Percentiles rank a stretch among this genome's conserved stretches.
These are phyloP conservation scores for Zaprionus taronus DNA, from an alignment of 1,140 invertebrate genomes.

Conservation along the genomic window DNA sequence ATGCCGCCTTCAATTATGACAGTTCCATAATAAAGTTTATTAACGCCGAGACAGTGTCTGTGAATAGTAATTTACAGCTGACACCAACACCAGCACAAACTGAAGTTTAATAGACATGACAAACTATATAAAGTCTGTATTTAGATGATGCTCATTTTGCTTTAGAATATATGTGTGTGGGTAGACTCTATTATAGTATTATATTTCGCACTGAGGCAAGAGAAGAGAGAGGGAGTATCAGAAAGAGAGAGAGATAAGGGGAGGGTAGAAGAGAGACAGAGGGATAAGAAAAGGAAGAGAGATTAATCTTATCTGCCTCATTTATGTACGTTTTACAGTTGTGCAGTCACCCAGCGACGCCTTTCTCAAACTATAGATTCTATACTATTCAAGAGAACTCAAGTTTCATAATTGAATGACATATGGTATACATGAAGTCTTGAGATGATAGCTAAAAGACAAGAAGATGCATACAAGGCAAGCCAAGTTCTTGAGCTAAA, in stretches of 20 bases:
- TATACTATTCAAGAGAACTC: background rate
- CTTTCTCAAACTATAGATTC: background rate
- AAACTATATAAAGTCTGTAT: background rate
- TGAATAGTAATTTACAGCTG: slow-evolving; percentile 34
- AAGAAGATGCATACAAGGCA: no score
- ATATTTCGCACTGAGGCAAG: background rate
- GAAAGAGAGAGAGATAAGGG: background rate
- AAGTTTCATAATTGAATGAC: no score
- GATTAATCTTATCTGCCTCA: slow-evolving; percentile 11
- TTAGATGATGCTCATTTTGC: background rate
- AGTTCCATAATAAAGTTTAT: slow-evolving; percentile 46
- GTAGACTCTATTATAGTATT: slow-evolving; percentile 2
- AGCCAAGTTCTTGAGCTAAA: no score
- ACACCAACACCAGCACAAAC: background rate
- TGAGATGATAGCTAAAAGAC: no score
- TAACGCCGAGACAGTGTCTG: slow-evolving; percentile 35
- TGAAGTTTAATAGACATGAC: slow-evolving; percentile 2
- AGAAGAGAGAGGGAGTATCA: background rate
- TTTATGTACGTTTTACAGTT: background rate
- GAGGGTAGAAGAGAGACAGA: background rate
- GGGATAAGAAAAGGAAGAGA: background rate
- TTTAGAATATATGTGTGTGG: background rate
- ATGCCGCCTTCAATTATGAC: slow-evolving; percentile 51
- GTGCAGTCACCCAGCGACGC: background rate
- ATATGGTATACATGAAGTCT: no score